Conservation (phyloP, 2,113 vertebrate genomes). For the Sturnus vulgaris region DNA sequence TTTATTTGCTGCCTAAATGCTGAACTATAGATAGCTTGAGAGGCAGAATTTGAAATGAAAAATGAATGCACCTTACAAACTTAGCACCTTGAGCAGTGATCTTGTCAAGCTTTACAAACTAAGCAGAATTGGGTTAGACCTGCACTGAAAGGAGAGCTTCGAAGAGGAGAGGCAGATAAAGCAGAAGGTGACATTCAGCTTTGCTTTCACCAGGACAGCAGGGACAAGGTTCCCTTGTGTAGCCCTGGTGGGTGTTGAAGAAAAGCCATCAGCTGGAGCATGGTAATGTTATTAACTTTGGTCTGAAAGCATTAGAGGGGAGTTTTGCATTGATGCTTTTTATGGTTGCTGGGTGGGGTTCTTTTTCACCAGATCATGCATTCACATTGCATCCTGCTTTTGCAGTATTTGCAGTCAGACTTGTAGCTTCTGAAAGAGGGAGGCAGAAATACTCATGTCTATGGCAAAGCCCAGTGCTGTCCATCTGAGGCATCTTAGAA, state of each 20-base stretch:
- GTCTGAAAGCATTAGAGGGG: background rate
- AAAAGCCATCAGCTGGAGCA: background rate
- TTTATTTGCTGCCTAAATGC: slow-evolving; percentile 30
- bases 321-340: background rate
- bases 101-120: slow-evolving; percentile 32
- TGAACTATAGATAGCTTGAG: background rate
- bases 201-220: background rate
- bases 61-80: slow-evolving; percentile 16
- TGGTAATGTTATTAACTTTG: background rate
- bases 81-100: background rate
- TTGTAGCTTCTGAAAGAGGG: background rate
- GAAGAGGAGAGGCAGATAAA: background rate
- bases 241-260: background rate
- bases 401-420: background rate
- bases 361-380: background rate
- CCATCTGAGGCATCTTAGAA: background rate
- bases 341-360: background rate
- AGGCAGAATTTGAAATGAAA: slow-evolving; percentile 44
- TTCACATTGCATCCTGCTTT: background rate
- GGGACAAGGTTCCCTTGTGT: background rate
- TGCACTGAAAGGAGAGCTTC: background rate
- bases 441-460: background rate
- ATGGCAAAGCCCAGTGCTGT: background rate
- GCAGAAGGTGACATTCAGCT: slow-evolving; percentile 29
- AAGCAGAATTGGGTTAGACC: slow-evolving; percentile 11